Conservation (phyloP, 1,140 invertebrate species). For the Mactra quadrangularis region DNA sequence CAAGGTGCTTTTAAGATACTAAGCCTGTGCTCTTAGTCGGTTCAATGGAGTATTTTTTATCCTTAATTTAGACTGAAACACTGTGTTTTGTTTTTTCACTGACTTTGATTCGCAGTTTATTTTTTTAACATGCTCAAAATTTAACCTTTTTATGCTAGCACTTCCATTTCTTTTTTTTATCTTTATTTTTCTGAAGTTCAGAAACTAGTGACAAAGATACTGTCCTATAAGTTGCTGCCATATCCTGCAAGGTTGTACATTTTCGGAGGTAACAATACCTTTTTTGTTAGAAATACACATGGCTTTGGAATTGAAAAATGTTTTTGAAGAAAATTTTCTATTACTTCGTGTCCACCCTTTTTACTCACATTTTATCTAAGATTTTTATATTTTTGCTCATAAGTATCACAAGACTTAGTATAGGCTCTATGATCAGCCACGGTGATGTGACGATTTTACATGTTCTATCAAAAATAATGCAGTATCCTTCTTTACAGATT, state of each 20-base stretch:
- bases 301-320: neutral
- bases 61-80: neutral
- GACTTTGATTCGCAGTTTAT: neutral
- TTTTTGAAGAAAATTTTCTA: neutral
- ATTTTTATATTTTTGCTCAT: slow-evolving; percentile 1
- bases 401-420: slow-evolving; percentile 9
- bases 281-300: neutral
- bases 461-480: slow-evolving; percentile 12
- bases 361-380: slow-evolving; percentile 12
- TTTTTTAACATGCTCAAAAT: neutral
- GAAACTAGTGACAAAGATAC: neutral
- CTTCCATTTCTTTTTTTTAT: neutral
- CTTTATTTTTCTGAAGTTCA: neutral
- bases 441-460: neutral
- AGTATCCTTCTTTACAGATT: neutral
- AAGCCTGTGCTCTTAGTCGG: neutral
- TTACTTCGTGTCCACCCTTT: neutral
- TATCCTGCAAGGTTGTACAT: neutral
- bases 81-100: neutral
- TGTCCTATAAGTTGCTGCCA: neutral
- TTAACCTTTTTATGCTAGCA: neutral
- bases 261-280: neutral
- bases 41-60: neutral
- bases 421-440: slow-evolving; percentile 3
- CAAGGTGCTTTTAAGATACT: neutral